Conservation (phyloP, 92 coral and sea anemone genomes). For the Siderastrea radians region DNA sequence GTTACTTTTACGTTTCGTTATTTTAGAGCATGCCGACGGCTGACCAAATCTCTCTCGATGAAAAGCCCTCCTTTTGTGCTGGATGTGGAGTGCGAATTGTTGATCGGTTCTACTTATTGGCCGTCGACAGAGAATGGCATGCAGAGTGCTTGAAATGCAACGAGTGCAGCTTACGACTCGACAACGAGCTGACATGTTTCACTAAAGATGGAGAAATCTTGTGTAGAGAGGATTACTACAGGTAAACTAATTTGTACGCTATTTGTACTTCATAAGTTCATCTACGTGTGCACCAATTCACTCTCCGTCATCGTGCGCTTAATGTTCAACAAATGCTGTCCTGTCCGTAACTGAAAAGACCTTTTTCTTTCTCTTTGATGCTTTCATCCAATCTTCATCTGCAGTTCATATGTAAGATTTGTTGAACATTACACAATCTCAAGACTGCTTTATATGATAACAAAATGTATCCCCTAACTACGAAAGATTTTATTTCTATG, state of each 20-base stretch:
- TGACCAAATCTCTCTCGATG: conserved; percentile 74
- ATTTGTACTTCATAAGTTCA: not conserved
- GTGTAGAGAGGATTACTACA: conserved; percentile 94
- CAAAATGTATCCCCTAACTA: no score
- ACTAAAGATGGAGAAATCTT: conserved; percentile 92
- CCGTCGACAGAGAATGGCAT: conserved; percentile 94
- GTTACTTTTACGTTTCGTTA: conserved; percentile 10
- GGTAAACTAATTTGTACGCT: conserved; percentile 52
- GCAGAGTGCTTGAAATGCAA: conserved; percentile 92
- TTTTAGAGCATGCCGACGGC: conserved; percentile 81
- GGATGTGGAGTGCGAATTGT: conserved; percentile 90
- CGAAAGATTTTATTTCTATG: no score
- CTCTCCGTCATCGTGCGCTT: no score
- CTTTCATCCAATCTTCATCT: no score
- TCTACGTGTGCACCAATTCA: not conserved
- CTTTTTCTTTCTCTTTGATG: no score
- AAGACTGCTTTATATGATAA: no score
- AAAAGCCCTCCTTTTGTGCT: conserved; percentile 81
- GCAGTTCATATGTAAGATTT: no score
- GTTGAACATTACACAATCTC: no score
- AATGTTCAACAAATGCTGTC: no score
- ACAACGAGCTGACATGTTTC: conserved; percentile 94
- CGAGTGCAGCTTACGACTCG: conserved; percentile 88
- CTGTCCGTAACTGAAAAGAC: no score
- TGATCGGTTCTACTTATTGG: conserved; percentile 93